These are phyloP conservation scores for Hemitrygon akajei DNA, from an alignment of 2,797 vertebrate genomes.

Conservation along the genomic window DNA sequence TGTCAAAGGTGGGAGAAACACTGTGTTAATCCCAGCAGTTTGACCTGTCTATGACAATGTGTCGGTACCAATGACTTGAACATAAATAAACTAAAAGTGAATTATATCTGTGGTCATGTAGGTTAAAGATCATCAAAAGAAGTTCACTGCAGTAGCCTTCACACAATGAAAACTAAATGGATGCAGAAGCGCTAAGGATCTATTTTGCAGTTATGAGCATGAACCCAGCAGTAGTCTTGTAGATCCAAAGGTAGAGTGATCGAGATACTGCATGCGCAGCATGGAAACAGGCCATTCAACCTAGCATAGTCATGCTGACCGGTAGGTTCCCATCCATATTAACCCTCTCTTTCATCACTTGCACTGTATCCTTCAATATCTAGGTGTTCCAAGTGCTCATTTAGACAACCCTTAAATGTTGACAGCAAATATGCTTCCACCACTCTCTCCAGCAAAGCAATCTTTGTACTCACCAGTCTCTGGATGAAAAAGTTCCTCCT, in stretches of 20 bases:
- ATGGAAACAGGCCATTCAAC: too few species aligned
- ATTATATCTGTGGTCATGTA: not conserved
- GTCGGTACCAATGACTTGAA: not conserved
- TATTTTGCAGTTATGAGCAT: not conserved
- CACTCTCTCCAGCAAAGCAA: too few species aligned
- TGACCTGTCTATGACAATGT: not conserved
- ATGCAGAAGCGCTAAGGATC: not conserved
- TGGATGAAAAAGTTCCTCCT: too few species aligned
- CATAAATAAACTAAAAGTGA: not conserved
- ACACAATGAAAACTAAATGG: not conserved
- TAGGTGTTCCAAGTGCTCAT: too few species aligned
- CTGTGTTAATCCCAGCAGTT: not conserved
- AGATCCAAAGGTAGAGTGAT: not conserved
- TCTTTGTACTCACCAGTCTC: too few species aligned
- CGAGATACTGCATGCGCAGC: too few species aligned
- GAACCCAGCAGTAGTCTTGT: not conserved
- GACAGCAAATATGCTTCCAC: too few species aligned
- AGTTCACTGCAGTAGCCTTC: not conserved
- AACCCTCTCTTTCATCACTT: too few species aligned
- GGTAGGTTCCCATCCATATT: too few species aligned
- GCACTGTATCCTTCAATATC: too few species aligned
- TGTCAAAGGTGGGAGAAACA: not conserved
- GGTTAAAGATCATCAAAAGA: not conserved
- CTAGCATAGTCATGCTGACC: too few species aligned
- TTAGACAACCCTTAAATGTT: too few species aligned